Base-by-base conservation (phyloP, 2,113 vertebrate species). In the Epinephelus moara region DNA sequence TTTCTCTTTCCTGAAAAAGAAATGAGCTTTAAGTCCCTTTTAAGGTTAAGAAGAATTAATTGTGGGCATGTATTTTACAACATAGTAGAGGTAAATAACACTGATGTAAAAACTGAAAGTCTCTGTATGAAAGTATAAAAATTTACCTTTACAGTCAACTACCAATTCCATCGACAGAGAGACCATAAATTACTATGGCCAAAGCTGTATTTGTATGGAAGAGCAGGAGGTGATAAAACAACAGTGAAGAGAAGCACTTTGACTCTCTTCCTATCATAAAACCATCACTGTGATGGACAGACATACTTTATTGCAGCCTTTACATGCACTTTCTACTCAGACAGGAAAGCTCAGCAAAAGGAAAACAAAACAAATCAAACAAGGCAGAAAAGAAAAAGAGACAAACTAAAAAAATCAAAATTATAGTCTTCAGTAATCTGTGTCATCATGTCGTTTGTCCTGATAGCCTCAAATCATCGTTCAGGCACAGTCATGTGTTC, bases 271-370 rank as follows among this genome's bases (percentile, higher is more conserved):
- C 75, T 37, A 64, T 88, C 47, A 83, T 89, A 89, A 92, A 89
- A 92, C 91, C 94, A 94, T 94, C 93, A 92, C 76, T 91, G 88
- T 92, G 92, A 93, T 91, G 91, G 92, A 94, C 80, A 81, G 80
- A 90, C 81, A 80, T 53, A 89, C 72, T 84, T 88, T 89, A 92
- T 87, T 88, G 89, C 86, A 85, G 90, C 79, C 84, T 87, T 87
- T 84, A 88, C 74, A 89, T 89, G 83, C 88, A 82, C 27, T 63
- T 90, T 77, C 60, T 77, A 86, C 40, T 75, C 52, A 75, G 53
- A 77, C 53, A 79, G 78, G 75, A 83, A 78, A 88, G 74, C 67
- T 84, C 77, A 88, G 79, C 57, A 88, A 88, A 67, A 59, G 17
- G 27, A 83, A 83, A 88, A 82, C 25, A 84, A 86, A 87, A 82